Percentiles rank a stretch among this genome's conserved stretches.
Conservation (phyloP, 2,113 vertebrate species). For the Verasper variegatus region DNA sequence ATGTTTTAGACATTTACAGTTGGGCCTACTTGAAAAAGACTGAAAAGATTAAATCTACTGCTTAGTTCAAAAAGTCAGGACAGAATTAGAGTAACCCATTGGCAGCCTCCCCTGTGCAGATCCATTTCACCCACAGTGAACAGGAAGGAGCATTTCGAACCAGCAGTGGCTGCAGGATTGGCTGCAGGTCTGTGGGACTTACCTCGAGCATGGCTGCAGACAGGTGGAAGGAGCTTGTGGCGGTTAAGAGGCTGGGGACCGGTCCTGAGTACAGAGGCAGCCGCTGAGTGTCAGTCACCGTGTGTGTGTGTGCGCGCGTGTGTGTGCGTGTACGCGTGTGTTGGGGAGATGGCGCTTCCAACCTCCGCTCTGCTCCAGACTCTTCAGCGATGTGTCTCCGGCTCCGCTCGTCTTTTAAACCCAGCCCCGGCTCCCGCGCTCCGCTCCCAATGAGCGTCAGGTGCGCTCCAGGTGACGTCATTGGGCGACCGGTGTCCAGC, state of each 20-base stretch:
- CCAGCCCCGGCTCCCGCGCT: background rate
- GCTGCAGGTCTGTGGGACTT: background rate
- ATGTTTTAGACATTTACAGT: too few species aligned
- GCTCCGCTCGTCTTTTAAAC: background rate
- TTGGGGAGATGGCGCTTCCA: background rate
- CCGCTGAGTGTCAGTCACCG: too few species aligned
- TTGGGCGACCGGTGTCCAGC: background rate
- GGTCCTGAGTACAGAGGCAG: conserved; percentile 9
- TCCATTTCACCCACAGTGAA: too few species aligned
- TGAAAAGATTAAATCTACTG: too few species aligned
- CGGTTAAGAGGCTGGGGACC: too few species aligned
- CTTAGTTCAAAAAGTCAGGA: too few species aligned
- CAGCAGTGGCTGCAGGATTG: too few species aligned
- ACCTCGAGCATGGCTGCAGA: conserved; percentile 70
- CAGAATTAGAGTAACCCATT: too few species aligned
- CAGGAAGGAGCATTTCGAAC: too few species aligned
- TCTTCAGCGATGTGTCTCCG: background rate
- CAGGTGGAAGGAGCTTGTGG: rapidly evolving
- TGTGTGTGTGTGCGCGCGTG: too few species aligned
- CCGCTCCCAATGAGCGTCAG: background rate
- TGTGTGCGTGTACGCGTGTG: background rate
- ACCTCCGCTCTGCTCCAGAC: background rate
- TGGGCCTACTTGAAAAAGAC: too few species aligned
- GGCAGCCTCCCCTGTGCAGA: too few species aligned
- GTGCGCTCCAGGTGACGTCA: background rate